Evolutionary conservation across 2,888 invertebrate genomes (phyloP).

Genomic region (Polydesmus complanatus): DNA sequence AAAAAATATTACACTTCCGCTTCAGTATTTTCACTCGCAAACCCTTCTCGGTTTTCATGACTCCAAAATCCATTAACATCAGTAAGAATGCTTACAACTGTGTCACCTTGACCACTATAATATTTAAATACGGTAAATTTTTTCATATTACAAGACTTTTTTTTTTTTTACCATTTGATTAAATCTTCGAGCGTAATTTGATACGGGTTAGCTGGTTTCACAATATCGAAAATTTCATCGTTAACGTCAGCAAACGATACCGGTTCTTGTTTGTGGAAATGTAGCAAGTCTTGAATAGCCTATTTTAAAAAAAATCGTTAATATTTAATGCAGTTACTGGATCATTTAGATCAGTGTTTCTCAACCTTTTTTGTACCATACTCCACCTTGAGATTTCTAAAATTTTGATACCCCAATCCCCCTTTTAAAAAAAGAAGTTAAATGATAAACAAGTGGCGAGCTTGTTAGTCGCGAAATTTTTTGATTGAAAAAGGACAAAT

Average conservation of each 20-base stretch:
- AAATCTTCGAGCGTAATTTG: slow-evolving; percentile 78
- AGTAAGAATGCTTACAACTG: slow-evolving; percentile 80
- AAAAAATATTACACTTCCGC: slow-evolving; percentile 14
- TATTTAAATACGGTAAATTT: background rate
- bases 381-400: no score
- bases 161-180: slow-evolving; percentile 45
- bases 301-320: slow-evolving; percentile 28
- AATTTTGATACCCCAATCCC: no score
- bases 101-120: slow-evolving; percentile 78
- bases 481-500: no score
- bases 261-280: slow-evolving; percentile 70
- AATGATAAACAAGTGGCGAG: no score
- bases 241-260: slow-evolving; percentile 87
- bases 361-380: no score
- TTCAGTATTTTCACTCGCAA: slow-evolving; percentile 26
- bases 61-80: slow-evolving; percentile 95
- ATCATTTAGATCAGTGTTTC: no score
- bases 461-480: no score
- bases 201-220: slow-evolving; percentile 67
- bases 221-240: slow-evolving; percentile 97
- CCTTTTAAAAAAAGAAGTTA: no score
- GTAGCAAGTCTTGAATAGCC: slow-evolving; percentile 85
- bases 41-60: slow-evolving; percentile 75
- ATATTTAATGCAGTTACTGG: no score
- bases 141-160: slow-evolving; percentile 1